Base-by-base conservation (phyloP, 2,888 invertebrate genomes). In the Hydrotaea diabolus region DNA sequence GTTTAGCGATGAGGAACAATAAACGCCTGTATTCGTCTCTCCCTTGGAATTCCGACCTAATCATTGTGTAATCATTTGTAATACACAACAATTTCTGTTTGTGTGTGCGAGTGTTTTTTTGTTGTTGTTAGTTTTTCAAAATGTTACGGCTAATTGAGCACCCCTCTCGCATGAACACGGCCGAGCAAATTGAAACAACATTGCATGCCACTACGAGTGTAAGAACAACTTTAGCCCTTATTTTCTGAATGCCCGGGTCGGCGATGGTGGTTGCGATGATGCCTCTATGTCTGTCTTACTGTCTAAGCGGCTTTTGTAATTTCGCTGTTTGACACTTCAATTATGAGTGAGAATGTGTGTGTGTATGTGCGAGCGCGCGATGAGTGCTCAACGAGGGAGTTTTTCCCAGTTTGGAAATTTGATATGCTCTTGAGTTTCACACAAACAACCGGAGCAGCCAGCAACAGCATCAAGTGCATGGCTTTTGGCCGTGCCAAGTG, bases 141-240 rank as follows among this genome's bases (percentile, higher is more conserved):
- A 88, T 89, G 91, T 91, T 89, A 90, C 90, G 91, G 91, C 92
- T 91, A 92, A 92, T 92, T 92, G 92, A 91, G 87, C 92, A 92
- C 92, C 92, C 92, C 91, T 91, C 90, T 89, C 88, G 84, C 89
- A 88, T 88, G 88, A 69, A 87, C 88, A 46, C 23, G 19, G 21
- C 39, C 66, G 31, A 21, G 15, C 46, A 69, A 69, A 69, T 69
- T 77, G 31, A 53, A 81, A 43, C 62, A 75, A 55, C 46, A 75
- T 21, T 39, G 39, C 39, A 39, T 39, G 39, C 39, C 11, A 73
- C 87, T 88, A 88, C 62, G 55, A 55, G n/a, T 21, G 23, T 46
- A 9, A 19, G 7, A 11, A 39, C 39, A 31, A 26, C 26, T 5
- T 19, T 46, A 46, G 66, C 39, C 15, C 55, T 23, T 26, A n/a